Evolutionary conservation across 1,140 invertebrate genomes (phyloP).

Genomic region (Lycorma delicatula): DNA sequence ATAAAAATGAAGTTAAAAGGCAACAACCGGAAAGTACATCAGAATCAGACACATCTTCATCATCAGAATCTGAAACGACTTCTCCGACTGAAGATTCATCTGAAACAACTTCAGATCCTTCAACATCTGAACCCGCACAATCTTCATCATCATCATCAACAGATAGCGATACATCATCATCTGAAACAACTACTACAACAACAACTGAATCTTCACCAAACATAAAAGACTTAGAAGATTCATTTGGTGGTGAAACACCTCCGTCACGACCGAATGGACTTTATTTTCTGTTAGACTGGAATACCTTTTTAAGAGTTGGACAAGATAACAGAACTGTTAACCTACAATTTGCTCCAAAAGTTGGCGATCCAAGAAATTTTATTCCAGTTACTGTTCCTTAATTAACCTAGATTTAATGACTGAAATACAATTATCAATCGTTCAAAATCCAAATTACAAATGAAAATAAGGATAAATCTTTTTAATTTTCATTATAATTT

Average conservation of each 20-base stretch:
- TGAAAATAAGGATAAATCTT: too few relatives aligned
- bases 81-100: neutral
- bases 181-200: neutral
- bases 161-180: neutral
- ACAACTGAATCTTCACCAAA: constrained; percentile 34
- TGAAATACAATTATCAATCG: too few relatives aligned
- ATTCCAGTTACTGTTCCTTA: constrained; percentile 58
- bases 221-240: constrained; percentile 59
- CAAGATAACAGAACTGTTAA: constrained; percentile 63
- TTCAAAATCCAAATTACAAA: too few relatives aligned
- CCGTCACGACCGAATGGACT: constrained; percentile 62
- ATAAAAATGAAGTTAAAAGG: constrained; percentile 41
- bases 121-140: neutral
- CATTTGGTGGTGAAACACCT: constrained; percentile 55
- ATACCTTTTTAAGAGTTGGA: constrained; percentile 72
- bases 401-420: too few relatives aligned
- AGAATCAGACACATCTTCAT: neutral
- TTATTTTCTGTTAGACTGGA: constrained; percentile 77
- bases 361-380: constrained; percentile 66
- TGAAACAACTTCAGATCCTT: constrained; percentile 2
- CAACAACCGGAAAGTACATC: constrained; percentile 31
- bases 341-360: constrained; percentile 65
- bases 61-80: neutral
- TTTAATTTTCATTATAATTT: too few relatives aligned
- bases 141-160: neutral